Percentiles rank a stretch among this genome's conserved stretches.
These are phyloP conservation scores for Lasiurus borealis DNA, from an alignment of 2,113 vertebrate species.

Conservation along the genomic window DNA sequence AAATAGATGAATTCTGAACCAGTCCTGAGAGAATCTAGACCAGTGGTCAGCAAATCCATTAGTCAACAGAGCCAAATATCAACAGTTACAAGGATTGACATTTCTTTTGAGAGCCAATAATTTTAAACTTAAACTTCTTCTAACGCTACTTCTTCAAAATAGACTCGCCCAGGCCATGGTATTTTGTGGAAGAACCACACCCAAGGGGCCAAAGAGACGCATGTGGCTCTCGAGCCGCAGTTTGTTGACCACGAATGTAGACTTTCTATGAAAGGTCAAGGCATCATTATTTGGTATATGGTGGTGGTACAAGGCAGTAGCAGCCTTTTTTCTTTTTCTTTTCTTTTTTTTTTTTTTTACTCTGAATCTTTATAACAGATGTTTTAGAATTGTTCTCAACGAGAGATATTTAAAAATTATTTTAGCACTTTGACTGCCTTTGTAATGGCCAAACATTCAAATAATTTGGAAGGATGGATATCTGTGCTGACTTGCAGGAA, in stretches of 20 bases:
- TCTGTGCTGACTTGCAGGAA: constrained; percentile 58
- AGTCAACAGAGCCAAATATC: no score
- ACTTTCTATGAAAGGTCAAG: constrained; percentile 28
- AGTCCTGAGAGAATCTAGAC: not conserved
- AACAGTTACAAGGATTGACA: no score
- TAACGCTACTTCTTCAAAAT: no score
- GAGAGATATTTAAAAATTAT: constrained; percentile 55
- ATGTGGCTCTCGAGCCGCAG: no score
- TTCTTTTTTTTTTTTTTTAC: not conserved
- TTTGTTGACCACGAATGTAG: not conserved
- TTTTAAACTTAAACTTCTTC: no score
- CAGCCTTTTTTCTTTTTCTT: not conserved
- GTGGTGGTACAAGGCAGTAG: not conserved
- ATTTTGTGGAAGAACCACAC: no score
- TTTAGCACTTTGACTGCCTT: constrained; percentile 45
- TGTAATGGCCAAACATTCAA: not conserved
- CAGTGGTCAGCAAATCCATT: no score
- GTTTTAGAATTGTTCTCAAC: constrained; percentile 55
- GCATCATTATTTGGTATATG: not conserved
- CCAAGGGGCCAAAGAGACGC: no score
- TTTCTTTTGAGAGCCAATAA: no score
- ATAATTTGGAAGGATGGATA: constrained; percentile 32
- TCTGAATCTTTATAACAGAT: constrained; percentile 55
- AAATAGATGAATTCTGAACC: not conserved
- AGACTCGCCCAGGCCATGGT: no score